Evolutionary conservation across 1,140 invertebrate species (phyloP).

Genomic region (Brachionus manjavacas): DNA sequence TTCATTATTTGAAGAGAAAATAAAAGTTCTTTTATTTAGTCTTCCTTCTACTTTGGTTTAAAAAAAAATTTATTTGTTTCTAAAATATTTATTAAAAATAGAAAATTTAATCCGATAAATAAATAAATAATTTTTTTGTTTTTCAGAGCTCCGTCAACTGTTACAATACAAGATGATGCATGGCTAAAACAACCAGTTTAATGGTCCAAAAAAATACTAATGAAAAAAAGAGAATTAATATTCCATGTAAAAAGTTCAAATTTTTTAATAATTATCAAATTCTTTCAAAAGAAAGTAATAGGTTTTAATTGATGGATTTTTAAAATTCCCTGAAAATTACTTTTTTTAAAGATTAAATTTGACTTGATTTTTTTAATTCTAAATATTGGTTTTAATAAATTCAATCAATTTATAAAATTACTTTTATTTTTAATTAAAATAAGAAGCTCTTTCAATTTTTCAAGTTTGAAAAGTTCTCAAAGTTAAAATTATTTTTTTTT

Average conservation of each 20-base stretch:
- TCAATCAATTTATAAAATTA: too few relatives aligned
- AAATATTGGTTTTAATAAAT: too few relatives aligned
- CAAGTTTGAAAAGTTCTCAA: too few relatives aligned
- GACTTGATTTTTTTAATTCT: not conserved
- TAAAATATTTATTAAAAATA: not conserved
- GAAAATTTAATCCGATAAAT: not conserved
- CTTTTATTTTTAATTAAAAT: too few relatives aligned
- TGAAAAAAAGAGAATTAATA: not conserved
- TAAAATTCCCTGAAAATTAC: not conserved
- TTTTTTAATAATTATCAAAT: not conserved
- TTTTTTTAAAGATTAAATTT: not conserved
- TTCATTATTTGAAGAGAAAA: not conserved
- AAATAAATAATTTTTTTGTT: not conserved
- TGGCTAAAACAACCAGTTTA: constrained; percentile 47
- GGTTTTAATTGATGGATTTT: not conserved
- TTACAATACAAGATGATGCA: constrained; percentile 53
- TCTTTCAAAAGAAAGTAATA: not conserved
- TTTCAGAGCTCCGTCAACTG: constrained; percentile 50
- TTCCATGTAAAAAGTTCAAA: not conserved
- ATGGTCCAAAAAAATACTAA: not conserved
- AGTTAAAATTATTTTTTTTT: too few relatives aligned
- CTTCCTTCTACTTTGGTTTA: not conserved
- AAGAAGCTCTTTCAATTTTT: too few relatives aligned
- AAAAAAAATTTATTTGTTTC: constrained; percentile 19
- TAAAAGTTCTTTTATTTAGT: not conserved